These are phyloP conservation scores for Mustela lutreola DNA, from an alignment of 2,113 vertebrate genomes.

Conservation along the genomic window DNA sequence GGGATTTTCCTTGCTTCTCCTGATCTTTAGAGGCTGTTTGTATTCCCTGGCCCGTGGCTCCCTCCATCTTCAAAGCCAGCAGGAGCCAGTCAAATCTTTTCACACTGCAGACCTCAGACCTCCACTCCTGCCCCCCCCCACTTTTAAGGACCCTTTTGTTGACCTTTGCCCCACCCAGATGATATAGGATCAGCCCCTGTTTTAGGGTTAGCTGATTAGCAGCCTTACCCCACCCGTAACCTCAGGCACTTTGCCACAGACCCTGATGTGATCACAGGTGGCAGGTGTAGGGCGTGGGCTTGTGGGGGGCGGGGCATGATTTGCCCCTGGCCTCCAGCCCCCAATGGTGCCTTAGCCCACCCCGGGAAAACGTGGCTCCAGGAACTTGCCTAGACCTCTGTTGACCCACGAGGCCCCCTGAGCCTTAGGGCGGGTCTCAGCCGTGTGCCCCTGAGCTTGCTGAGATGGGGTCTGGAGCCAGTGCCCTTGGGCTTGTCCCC, in stretches of 20 bases:
- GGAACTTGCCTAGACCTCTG: background rate
- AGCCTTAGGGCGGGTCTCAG: accelerated
- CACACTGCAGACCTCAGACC: accelerated
- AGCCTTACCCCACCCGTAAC: background rate
- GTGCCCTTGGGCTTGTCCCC: too few species aligned
- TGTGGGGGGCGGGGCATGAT: accelerated
- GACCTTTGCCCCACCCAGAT: background rate
- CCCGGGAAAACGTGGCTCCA: background rate
- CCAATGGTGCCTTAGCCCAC: background rate
- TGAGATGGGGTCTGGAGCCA: accelerated
- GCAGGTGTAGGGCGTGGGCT: accelerated
- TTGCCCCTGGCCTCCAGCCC: background rate
- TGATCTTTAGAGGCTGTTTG: accelerated
- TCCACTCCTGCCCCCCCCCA: accelerated
- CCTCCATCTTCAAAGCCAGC: background rate
- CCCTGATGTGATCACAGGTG: accelerated
- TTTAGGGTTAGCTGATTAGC: background rate
- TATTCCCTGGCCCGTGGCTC: accelerated
- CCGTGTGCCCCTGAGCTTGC: accelerated
- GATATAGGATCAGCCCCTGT: background rate
- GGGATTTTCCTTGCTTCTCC: background rate
- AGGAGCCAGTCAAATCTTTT: accelerated
- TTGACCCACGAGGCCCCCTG: accelerated
- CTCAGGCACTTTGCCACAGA: background rate
- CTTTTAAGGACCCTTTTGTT: background rate